phyloP scores from a whole-genome alignment of 2,113 vertebrate species.

The Illadopsis cleaveri region DNA sequence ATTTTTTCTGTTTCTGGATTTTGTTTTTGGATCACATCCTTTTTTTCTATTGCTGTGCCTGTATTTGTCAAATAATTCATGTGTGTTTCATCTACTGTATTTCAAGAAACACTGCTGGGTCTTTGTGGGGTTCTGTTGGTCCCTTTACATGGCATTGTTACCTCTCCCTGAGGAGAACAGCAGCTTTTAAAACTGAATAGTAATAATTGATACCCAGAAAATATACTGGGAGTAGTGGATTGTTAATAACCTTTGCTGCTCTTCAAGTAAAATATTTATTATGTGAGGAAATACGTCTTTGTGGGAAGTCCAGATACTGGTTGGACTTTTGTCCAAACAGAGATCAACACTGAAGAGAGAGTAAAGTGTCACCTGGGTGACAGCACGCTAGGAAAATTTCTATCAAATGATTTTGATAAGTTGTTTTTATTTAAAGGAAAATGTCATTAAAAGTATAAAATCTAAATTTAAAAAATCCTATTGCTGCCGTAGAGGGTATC shows the following conservation, averaged over 20 bases:
- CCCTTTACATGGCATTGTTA: not conserved
- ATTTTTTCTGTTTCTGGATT: not conserved
- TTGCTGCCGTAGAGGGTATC: not conserved
- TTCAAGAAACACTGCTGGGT: not conserved
- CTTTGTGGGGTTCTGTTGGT: not conserved
- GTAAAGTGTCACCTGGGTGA: not conserved
- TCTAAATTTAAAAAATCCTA: not conserved
- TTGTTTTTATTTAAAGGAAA: not conserved
- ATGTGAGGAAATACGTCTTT: not conserved
- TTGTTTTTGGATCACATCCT: not conserved
- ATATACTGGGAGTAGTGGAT: not conserved
- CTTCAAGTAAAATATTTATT: not conserved
- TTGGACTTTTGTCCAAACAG: not conserved
- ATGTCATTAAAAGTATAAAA: not conserved
- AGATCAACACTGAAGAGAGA: not conserved
- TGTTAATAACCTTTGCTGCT: not conserved
- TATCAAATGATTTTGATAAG: not conserved
- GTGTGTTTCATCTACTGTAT: not conserved
- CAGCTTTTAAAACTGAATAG: not conserved
- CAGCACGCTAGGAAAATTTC: not conserved
- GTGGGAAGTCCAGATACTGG: not conserved
- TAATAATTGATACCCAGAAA: not conserved
- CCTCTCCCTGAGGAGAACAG: not conserved
- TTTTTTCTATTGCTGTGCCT: not conserved
- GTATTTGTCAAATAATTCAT: not conserved